Percentiles rank a stretch among this genome's conserved stretches.
Conservation (phyloP, 2,113 vertebrate genomes). For the Perca fluviatilis region DNA sequence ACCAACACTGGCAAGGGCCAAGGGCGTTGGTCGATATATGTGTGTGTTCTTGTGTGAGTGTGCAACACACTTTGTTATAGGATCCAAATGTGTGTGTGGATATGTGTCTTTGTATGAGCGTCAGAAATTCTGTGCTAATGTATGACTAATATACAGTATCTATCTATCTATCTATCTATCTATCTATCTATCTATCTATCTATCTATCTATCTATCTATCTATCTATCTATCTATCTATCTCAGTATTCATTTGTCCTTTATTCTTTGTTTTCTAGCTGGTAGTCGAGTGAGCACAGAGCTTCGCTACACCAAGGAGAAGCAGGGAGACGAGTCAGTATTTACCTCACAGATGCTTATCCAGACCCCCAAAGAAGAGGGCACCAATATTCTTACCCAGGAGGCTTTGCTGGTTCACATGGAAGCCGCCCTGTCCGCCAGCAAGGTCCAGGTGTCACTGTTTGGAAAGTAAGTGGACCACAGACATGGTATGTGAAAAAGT, state of each 20-base stretch:
- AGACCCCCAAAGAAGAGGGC: slow-evolving; percentile 93
- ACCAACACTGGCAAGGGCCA: slow-evolving; percentile 76
- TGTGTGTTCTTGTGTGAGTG: slow-evolving; percentile 66
- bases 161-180: slow-evolving; percentile 18
- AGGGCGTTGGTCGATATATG: slow-evolving; percentile 78
- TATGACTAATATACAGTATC: not conserved
- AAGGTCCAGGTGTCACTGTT: slow-evolving; percentile 98
- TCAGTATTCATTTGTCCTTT: slow-evolving; percentile 2
- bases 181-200: slow-evolving; percentile 8
- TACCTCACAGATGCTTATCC: slow-evolving; percentile 97
- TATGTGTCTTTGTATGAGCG: not conserved
- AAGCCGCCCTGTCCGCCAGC: slow-evolving; percentile 93
- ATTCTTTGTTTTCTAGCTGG: slow-evolving; percentile 84
- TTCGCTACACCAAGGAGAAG: slow-evolving; percentile 97
- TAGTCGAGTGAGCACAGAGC: slow-evolving; percentile 96
- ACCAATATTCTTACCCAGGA: slow-evolving; percentile 93
- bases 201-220: not conserved
- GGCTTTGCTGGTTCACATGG: slow-evolving; percentile 94
- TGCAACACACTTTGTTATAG: slow-evolving; percentile 44
- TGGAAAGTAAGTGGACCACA: slow-evolving; percentile 92
- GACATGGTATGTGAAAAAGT: not conserved
- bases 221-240: slow-evolving; percentile 15
- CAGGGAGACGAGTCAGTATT: slow-evolving; percentile 96
- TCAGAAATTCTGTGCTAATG: slow-evolving; percentile 1
- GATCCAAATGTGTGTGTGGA: slow-evolving; percentile 31